Conservation (phyloP, 2,888 invertebrate genomes). For the Pammene aurita region DNA sequence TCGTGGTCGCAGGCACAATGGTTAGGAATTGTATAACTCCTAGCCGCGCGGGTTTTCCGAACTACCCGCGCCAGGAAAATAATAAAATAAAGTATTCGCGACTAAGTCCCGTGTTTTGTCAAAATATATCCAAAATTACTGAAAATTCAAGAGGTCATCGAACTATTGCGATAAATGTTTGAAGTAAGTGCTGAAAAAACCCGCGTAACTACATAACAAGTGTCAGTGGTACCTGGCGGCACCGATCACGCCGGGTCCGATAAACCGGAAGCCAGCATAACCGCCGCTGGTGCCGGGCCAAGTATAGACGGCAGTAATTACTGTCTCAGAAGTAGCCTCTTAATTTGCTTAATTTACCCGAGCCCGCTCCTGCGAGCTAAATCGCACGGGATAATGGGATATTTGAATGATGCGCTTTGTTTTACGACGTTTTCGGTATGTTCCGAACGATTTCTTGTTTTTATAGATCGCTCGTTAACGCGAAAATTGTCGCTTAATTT, state of each 20-base stretch:
- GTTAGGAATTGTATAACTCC: no score
- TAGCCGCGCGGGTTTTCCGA: no score
- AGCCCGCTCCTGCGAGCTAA: constrained; percentile 69
- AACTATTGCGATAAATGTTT: no score
- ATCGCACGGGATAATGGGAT: constrained; percentile 77
- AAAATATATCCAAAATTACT: no score
- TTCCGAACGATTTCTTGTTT: constrained; percentile 55
- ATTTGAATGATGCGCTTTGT: constrained; percentile 78
- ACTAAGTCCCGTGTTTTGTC: no score
- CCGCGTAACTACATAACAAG: constrained; percentile 15
- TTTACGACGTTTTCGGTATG: constrained; percentile 70
- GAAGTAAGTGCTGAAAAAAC: no score
- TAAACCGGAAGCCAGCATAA: constrained; percentile 43
- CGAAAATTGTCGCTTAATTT: constrained; percentile 16
- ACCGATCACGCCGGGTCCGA: constrained; percentile 3
- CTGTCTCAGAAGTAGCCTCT: constrained; percentile 76
- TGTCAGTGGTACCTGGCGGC: constrained; percentile 16
- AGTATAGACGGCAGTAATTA: constrained; percentile 76
- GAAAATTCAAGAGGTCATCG: no score
- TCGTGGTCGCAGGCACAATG: no score
- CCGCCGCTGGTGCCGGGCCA: constrained; percentile 70
- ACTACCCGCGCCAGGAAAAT: no score
- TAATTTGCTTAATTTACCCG: constrained; percentile 81
- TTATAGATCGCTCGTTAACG: constrained; percentile 26
- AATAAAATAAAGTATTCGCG: no score